Percentiles rank a stretch among this genome's conserved stretches.
Conservation (phyloP, 2,113 vertebrate genomes). For the Takifugu flavidus region DNA sequence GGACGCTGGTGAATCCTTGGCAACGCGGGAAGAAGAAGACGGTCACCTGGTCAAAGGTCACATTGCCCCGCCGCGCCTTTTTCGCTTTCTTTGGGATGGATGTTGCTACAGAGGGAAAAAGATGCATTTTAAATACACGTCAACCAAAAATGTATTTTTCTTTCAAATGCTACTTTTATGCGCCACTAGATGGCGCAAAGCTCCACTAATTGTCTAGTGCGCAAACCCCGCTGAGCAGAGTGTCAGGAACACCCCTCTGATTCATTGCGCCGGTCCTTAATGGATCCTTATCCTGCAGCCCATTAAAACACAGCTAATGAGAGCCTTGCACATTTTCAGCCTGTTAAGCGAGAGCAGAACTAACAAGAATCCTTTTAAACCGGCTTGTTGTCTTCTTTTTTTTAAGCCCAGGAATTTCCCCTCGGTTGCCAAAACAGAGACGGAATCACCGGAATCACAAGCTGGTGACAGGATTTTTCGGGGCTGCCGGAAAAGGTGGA, state of each 20-base stretch:
- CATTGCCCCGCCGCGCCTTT: constrained; percentile 76
- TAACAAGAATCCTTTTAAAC: constrained; percentile 25
- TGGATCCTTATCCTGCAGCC: constrained; percentile 49
- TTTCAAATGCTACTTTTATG: background rate
- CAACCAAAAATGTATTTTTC: background rate
- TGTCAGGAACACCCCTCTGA: constrained; percentile 56
- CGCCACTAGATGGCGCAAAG: constrained; percentile 55
- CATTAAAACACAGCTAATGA: constrained; percentile 56
- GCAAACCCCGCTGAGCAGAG: constrained; percentile 22
- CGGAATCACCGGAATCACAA: too few relatives aligned
- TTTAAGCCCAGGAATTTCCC: constrained; percentile 62
- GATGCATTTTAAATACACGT: constrained; percentile 11
- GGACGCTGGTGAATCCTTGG: constrained; percentile 96
- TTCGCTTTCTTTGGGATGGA: constrained; percentile 92
- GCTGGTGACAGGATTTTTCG: too few relatives aligned
- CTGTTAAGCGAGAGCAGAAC: constrained; percentile 28
- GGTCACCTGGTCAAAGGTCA: constrained; percentile 88
- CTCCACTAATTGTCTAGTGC: constrained; percentile 2
- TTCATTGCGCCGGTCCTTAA: constrained; percentile 40
- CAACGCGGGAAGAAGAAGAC: constrained; percentile 96
- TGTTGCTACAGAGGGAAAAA: constrained; percentile 67
- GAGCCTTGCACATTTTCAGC: constrained; percentile 48
- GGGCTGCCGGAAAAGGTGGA: too few relatives aligned
- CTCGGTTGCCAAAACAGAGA: constrained; percentile 2
- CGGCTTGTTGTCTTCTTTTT: constrained; percentile 20